Evolutionary conservation across 1,140 invertebrate species (phyloP), one percentile per base, ranked within the genome.

Genomic region (Paralvinella palmiformis): DNA sequence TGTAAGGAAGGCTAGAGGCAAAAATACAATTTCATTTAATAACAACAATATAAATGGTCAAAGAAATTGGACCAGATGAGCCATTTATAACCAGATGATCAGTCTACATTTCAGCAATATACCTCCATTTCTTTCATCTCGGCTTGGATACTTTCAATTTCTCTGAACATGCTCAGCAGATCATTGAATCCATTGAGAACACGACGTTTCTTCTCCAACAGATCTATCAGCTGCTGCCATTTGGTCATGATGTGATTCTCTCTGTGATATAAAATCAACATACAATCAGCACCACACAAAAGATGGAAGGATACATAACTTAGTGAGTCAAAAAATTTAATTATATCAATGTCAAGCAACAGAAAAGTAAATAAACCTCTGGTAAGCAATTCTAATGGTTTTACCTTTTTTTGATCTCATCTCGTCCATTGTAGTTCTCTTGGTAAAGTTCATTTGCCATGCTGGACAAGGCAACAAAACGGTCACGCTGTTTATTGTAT

Each of bases 381-480:
- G 27, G 4, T 4, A 48, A 29, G n/a, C 48, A 52, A 31, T 37
- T 44, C 20, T 31, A 71, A 71, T 71, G 62, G n/a, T n/a, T n/a
- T n/a, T n/a, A 81, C 80, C 75, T 86, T 22, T 84, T 82, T 62
- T 87, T 85, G 3, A 98, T 92, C 7, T 86, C 85, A 63, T 93
- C 92, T 56, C 89, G 86, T 15, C 89, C 89, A 74, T 96, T 91
- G 78, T 96, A 98, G 69, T 92, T 91, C 79, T 97, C 95, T 44
- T 86, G 83, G 1, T 94, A 88, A 44, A 98, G 82, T 74, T 97
- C 94, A 58, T 89, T 87, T 0, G 90, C 91, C 89, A 96, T 94
- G 66, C 89, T 88, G 0, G 89, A 91, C 13, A 99, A 83, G 78
- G 96, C 90, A 70, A 93, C 88, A 77, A 98, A 97, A 7, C 96